Percentiles rank a stretch among this genome's conserved stretches.
Evolutionary conservation across 1,140 invertebrate genomes (phyloP).

Genomic region (Centruroides vittatus): DNA sequence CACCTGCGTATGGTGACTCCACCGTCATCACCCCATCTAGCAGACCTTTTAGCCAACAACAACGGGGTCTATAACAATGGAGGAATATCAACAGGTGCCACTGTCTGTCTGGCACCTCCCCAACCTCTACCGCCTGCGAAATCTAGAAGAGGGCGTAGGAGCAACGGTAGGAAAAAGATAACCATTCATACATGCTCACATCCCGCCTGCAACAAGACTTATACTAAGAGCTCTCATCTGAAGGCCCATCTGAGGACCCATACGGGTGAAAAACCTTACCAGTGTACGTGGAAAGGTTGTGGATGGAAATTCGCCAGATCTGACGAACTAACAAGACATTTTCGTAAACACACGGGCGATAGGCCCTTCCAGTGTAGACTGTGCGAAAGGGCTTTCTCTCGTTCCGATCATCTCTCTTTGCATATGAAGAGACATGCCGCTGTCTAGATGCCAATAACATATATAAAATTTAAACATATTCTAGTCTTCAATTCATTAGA

Average conservation of each 20-base stretch:
- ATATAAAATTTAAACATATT: background rate
- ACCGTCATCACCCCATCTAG: slow-evolving; percentile 40
- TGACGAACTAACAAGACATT: slow-evolving; percentile 42
- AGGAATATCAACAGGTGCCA: background rate
- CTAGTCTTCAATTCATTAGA: no score
- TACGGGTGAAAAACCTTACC: slow-evolving; percentile 46
- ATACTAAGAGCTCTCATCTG: slow-evolving; percentile 55
- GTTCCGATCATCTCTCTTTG: slow-evolving; percentile 37
- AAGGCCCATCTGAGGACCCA: slow-evolving; percentile 49
- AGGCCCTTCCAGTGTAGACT: slow-evolving; percentile 29
- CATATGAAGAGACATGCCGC: slow-evolving; percentile 34
- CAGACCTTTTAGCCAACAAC: slow-evolving; percentile 26
- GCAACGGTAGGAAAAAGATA: slow-evolving; percentile 33
- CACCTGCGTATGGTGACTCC: slow-evolving; percentile 37
- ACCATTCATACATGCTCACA: slow-evolving; percentile 45
- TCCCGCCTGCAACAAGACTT: slow-evolving; percentile 51
- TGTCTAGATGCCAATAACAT: slow-evolving; percentile 1
- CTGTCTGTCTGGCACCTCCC: background rate
- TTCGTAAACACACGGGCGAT: slow-evolving; percentile 32
- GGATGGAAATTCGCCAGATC: slow-evolving; percentile 44
- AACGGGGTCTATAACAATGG: background rate
- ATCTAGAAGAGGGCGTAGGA: slow-evolving; percentile 26
- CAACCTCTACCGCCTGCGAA: slow-evolving; percentile 14
- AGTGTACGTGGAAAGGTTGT: slow-evolving; percentile 41
- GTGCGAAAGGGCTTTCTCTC: slow-evolving; percentile 35